phyloP scores from a whole-genome alignment of 2,797 vertebrate species.

The Poecile montanus region DNA sequence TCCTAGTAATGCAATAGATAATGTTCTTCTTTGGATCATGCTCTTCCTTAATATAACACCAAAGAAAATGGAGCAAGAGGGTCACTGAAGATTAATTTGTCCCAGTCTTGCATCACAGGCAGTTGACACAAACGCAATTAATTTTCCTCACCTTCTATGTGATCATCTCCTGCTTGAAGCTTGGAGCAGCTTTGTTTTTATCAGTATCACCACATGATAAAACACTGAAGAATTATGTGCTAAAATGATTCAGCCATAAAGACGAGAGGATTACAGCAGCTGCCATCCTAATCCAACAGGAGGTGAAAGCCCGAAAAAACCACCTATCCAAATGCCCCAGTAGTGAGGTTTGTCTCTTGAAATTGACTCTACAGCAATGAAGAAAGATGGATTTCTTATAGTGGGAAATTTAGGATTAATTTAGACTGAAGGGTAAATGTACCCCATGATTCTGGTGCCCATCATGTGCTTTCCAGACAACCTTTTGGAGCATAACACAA shows the following conservation, averaged over 20 bases:
- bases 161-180: not conserved
- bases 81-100: not conserved
- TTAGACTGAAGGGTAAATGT: not conserved
- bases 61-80: not conserved
- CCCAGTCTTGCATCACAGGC: not conserved
- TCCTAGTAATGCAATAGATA: not conserved
- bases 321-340: not conserved
- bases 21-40: not conserved
- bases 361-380: not conserved
- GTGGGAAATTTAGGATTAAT: not conserved
- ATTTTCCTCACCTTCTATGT: slow-evolving; percentile 1
- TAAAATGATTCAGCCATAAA: not conserved
- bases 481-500: not conserved
- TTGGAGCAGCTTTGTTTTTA: not conserved
- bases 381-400: not conserved
- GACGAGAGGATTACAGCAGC: not conserved
- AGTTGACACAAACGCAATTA: not conserved
- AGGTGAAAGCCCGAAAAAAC: not conserved
- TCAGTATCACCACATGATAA: not conserved
- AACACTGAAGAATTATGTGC: not conserved
- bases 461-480: rapidly evolving
- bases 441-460: rapidly evolving
- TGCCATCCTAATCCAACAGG: not conserved
- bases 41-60: not conserved
- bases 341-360: not conserved